phyloP scores from a whole-genome alignment of 2,113 vertebrate species.

The Periophthalmus modestus region DNA sequence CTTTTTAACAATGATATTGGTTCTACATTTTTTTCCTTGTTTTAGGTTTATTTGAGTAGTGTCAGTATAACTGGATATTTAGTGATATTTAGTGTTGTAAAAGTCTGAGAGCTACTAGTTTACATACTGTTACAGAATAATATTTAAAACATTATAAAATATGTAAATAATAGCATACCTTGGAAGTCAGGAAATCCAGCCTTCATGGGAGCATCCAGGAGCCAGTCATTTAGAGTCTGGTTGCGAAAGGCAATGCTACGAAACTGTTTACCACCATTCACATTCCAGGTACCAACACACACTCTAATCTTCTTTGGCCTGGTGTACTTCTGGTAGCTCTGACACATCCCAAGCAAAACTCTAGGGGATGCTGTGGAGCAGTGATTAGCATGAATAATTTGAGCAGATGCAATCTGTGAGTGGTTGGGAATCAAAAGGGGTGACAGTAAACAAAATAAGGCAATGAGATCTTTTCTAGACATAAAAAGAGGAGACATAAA shows the following conservation, averaged over 20 bases:
- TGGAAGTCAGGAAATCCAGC: slow-evolving; percentile 90
- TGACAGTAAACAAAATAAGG: not conserved
- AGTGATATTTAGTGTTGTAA: not conserved
- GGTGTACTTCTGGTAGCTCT: slow-evolving; percentile 92
- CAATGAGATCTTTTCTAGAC: not conserved
- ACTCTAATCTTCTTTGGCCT: slow-evolving; percentile 89
- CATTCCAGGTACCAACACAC: slow-evolving; percentile 93
- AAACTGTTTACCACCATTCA: slow-evolving; percentile 97
- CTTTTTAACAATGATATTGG: not conserved
- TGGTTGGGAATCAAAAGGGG: not conserved
- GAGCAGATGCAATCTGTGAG: not conserved
- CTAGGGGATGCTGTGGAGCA: slow-evolving; percentile 86
- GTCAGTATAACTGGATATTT: not conserved
- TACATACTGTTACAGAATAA: not conserved
- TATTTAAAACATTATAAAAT: not conserved
- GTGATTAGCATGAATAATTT: slow-evolving; percentile 8
- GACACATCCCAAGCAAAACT: slow-evolving; percentile 94
- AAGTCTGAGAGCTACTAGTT: too few species aligned
- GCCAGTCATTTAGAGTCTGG: slow-evolving; percentile 97
- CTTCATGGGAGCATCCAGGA: slow-evolving; percentile 90
- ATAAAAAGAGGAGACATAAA: not conserved
- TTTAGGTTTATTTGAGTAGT: not conserved
- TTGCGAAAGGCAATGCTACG: slow-evolving; percentile 97
- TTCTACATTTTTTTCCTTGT: too few species aligned
- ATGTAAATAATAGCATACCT: slow-evolving; percentile 73